Base-by-base conservation (phyloP, 2,113 vertebrate species). In the Sphaerodactylus townsendi region DNA sequence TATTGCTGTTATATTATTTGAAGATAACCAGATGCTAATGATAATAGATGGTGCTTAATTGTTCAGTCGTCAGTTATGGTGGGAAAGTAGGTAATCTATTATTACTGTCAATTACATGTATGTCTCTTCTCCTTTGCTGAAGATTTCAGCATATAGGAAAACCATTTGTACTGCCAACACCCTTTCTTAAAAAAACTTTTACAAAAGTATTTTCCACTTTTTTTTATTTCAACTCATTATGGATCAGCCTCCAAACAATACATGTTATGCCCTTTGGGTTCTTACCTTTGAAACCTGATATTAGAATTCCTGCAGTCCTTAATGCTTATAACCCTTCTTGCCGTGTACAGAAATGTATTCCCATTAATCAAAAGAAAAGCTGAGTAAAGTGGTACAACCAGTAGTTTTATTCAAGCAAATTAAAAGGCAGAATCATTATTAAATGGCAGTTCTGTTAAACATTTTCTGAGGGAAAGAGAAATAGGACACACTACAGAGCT, bases 361-460 rank as follows among this genome's bases (percentile, higher is more conserved):
- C 91, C 93, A 96, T 96, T 96, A 96, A 96, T 96, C 95, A 96
- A 91, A 93, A 39, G 90, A 85, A 93, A 92, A 90, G 91, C 93
- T 92, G 93, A 96, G 88, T 91, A 92, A 96, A 94, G 92, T 93
- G 87, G 92, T 89, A 92, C 76, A 90, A 94, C 89, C 92, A 77
- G 79, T 84, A 87, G 89, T 92, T 91, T 92, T 90, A 89, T 94
- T 92, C 84, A 92, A 85, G 92, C 92, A 95, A 95, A 94, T 95
- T 95, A 95, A 95, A 96, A 94, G 91, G 86, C 93, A 90, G 88
- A 93, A 92, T 93, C 75, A 10, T 93, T 96, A 96, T 88, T 93
- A 94, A 93, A 93, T 90, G 84, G 87, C 87, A 92, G 86, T 94
- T 92, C 93, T 92, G 85, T 88, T 96, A 92, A 95, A 94, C 93